These are phyloP conservation scores for Mustelus asterias DNA, from an alignment of 2,113 vertebrate species.

Conservation along the genomic window DNA sequence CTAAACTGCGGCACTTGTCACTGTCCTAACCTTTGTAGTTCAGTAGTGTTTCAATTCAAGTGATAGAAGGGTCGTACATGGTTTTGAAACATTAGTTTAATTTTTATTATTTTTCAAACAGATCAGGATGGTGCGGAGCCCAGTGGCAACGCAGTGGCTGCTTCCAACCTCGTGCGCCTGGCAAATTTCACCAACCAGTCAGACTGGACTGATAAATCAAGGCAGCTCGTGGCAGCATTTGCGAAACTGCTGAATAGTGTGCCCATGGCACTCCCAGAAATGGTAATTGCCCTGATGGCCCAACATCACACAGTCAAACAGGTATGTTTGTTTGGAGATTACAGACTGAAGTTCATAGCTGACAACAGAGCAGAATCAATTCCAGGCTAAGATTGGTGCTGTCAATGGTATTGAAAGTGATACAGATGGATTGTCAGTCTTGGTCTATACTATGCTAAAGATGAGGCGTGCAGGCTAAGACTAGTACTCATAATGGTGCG, in stretches of 20 bases:
- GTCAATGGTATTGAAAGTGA: neutral
- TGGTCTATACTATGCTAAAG: too few relatives aligned
- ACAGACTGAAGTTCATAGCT: neutral
- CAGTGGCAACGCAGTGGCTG: constrained; percentile 73
- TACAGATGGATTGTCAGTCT: neutral
- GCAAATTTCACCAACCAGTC: constrained; percentile 65
- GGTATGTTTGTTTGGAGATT: constrained; percentile 52
- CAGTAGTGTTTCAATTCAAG: neutral
- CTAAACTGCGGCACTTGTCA: neutral
- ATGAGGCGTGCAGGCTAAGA: neutral
- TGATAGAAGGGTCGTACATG: neutral
- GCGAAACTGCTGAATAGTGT: constrained; percentile 71
- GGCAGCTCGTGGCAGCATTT: constrained; percentile 71
- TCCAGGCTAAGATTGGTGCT: neutral
- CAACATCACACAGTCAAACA: constrained; percentile 78
- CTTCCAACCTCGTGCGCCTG: constrained; percentile 76
- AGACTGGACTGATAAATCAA: constrained; percentile 71
- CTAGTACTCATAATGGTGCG: neutral
- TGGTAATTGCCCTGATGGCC: constrained; percentile 67
- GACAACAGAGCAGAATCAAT: neutral
- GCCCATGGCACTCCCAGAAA: constrained; percentile 77
- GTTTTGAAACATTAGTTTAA: neutral
- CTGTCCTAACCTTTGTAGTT: neutral
- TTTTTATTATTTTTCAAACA: constrained; percentile 47
- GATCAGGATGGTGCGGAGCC: constrained; percentile 92